phyloP scores from a whole-genome alignment of 2,113 vertebrate genomes.

The Dasyornis broadbenti region DNA sequence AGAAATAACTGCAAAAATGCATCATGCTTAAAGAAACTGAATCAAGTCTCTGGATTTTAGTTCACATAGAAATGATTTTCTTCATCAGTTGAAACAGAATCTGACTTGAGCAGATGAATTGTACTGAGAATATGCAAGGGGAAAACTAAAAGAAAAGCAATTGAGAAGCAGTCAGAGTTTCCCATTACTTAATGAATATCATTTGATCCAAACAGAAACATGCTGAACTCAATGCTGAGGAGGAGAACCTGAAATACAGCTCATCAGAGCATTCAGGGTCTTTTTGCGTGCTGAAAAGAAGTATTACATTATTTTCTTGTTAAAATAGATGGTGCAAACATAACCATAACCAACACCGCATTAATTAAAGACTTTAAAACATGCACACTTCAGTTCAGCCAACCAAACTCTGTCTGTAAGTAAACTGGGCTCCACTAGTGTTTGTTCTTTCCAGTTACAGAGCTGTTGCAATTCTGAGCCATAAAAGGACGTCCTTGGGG shows the following conservation, averaged over 20 bases:
- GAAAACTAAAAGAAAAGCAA: not conserved
- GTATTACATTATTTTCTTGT: not conserved
- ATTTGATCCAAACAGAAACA: not conserved
- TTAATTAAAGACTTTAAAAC: not conserved
- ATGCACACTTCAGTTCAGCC: not conserved
- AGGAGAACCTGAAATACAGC: not conserved
- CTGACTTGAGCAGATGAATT: not conserved
- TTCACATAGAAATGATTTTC: not conserved
- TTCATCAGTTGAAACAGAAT: not conserved
- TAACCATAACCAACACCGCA: not conserved
- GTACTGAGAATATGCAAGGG: not conserved
- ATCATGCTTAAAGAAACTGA: not conserved
- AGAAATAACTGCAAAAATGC: not conserved
- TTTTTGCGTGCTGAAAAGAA: not conserved
- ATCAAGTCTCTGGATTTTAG: not conserved
- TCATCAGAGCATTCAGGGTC: not conserved
- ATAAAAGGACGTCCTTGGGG: not conserved
- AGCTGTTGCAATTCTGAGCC: not conserved
- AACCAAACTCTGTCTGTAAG: not conserved
- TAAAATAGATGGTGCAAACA: not conserved
- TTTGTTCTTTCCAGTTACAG: not conserved
- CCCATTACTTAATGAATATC: not conserved
- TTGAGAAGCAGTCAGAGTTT: not conserved
- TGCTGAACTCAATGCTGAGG: not conserved
- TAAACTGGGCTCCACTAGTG: not conserved